phyloP scores from a whole-genome alignment of 2,113 vertebrate species.

The Gallinago paraguaiae region DNA sequence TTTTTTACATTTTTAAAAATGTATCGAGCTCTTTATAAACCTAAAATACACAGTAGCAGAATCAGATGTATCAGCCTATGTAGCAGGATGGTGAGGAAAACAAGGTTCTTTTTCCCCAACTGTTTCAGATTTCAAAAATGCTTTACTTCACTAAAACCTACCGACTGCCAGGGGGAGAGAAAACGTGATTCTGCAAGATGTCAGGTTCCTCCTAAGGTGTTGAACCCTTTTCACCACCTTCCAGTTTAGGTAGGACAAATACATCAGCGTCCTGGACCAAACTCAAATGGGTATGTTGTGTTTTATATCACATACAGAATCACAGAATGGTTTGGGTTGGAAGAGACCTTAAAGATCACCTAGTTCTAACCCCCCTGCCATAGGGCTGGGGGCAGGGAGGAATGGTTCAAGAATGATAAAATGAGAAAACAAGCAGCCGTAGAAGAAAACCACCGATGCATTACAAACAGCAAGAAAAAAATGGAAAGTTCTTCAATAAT shows the following conservation, averaged over 20 bases:
- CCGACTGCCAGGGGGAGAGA: not conserved
- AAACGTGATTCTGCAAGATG: not conserved
- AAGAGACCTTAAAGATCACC: no score
- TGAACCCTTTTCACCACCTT: not conserved
- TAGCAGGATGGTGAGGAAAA: not conserved
- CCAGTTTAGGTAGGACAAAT: not conserved
- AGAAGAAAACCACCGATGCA: not conserved
- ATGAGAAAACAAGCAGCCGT: not conserved
- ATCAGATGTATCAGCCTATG: not conserved
- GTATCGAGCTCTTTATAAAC: not conserved
- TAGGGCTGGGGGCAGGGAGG: no score
- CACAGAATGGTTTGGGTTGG: not conserved
- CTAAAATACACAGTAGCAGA: not conserved
- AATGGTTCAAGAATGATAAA: not conserved
- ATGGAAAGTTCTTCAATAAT: not conserved
- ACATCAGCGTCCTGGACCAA: not conserved
- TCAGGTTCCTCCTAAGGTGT: fast-evolving
- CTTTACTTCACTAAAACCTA: not conserved
- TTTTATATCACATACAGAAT: not conserved
- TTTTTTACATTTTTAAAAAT: not conserved
- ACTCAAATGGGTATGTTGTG: not conserved
- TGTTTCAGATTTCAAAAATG: not conserved
- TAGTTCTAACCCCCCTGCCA: no score
- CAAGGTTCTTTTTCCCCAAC: not conserved
- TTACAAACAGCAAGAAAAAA: not conserved